Base-by-base conservation (phyloP, 2,113 vertebrate genomes). In the Lates calcarifer region DNA sequence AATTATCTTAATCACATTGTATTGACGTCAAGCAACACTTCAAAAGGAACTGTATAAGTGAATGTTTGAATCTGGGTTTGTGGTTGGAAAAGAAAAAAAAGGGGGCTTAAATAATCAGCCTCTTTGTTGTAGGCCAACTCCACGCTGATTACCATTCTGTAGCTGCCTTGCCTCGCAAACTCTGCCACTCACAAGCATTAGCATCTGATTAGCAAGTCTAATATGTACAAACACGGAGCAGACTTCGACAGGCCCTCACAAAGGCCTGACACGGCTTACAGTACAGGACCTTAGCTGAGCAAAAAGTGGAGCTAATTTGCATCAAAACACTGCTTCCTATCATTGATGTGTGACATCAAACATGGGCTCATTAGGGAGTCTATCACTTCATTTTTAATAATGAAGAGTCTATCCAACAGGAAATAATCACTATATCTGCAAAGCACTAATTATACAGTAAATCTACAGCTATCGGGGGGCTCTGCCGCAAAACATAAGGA, bases 141-240 rank as follows among this genome's bases (percentile, higher is more conserved):
- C 33, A 64, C 35, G 51, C 91, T 93, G 91, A 94, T 94, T 93
- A 92, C 89, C 72, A 91, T 93, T 95, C 91, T 86, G 88, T 78
- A 78, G 83, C 75, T 81, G 86, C 84, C 75, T 77, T 64, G 70
- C 68, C 69, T 84, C 31, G 35, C 76, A 85, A 85, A 88, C 85
- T 81, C 82, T 77, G 85, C 77, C 88, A 82, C 90, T 87, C 89
- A 83, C 66, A 3, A 35, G 76, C 83, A 93, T 94, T 93, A 92
- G 90, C 88, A 92, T 93, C 85, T 93, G 86, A 95, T 95, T 94
- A 94, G 91, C 88, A 94, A 94, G 92, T 95, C 85, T 92, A 94
- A 94, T 93, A 71, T 84, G 66, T 82, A 86, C 90, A 85, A 90
- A 86, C 81, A 80, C 20, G 41, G 64, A 74, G 77, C 72, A 79